These are phyloP conservation scores for Pyrocoelia pectoralis DNA, from an alignment of 2,888 invertebrate species.

Conservation along the genomic window DNA sequence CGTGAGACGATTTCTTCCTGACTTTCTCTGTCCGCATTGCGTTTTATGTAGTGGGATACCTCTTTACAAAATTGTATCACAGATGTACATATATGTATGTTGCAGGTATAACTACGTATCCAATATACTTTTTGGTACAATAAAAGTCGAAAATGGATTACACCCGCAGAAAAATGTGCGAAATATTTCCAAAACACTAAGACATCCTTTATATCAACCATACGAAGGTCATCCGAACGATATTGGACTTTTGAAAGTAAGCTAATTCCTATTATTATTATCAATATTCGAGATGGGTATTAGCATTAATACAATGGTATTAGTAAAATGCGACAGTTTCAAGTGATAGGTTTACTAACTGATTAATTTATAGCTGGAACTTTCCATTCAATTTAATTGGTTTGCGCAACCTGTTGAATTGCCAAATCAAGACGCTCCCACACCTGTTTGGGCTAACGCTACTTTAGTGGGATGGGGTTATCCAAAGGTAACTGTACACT, in stretches of 20 bases:
- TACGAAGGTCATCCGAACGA: constrained; percentile 37
- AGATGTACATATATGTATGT: background rate
- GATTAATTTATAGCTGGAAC: constrained; percentile 21
- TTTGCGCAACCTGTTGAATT: constrained; percentile 30
- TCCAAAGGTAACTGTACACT: background rate
- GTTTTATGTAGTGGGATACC: too few relatives aligned
- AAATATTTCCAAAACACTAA: constrained; percentile 24
- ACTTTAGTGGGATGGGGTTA: constrained; percentile 58
- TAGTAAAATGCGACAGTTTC: too few relatives aligned
- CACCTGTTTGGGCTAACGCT: constrained; percentile 43
- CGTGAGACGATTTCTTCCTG: too few relatives aligned
- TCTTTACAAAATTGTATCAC: too few relatives aligned
- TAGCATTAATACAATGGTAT: too few relatives aligned
- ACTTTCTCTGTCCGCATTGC: too few relatives aligned
- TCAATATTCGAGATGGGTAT: too few relatives aligned
- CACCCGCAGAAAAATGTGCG: constrained; percentile 17
- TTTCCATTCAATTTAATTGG: constrained; percentile 13
- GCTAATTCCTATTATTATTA: too few relatives aligned
- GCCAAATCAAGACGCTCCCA: constrained; percentile 9
- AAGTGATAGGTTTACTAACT: background rate
- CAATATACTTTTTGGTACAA: constrained; percentile 35
- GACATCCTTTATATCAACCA: constrained; percentile 32
- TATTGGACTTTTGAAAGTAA: constrained; percentile 39
- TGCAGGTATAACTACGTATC: constrained; percentile 13
- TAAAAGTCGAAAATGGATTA: constrained; percentile 23